A percentile compares a stretch with the other conserved stretches of the same genome.
Evolutionary conservation across 2,888 invertebrate species (phyloP).

Genomic region (Chymomyza caudatula): DNA sequence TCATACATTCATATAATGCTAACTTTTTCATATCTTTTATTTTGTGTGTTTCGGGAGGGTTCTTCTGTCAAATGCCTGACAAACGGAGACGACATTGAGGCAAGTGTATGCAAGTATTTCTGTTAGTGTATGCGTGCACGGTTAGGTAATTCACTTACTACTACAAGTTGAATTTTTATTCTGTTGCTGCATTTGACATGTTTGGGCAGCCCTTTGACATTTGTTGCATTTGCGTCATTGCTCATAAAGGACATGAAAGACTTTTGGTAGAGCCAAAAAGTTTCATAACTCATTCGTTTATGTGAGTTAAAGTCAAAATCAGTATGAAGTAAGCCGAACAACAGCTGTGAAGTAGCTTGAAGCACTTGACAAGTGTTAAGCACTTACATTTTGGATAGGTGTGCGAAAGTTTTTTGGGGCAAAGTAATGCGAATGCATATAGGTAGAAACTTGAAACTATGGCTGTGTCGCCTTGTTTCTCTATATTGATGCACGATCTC

Average conservation of each 20-base stretch:
- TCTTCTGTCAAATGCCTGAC: neutral
- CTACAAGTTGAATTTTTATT: neutral
- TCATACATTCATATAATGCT: neutral
- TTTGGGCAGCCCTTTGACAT: conserved; percentile 24
- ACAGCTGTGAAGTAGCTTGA: too few species aligned
- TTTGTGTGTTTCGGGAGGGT: too few species aligned
- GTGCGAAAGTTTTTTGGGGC: too few species aligned
- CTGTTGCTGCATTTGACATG: neutral
- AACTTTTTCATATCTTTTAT: neutral
- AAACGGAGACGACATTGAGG: neutral
- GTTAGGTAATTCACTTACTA: neutral
- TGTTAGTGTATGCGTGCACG: neutral
- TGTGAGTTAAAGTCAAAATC: neutral
- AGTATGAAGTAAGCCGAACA: neutral
- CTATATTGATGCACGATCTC: too few species aligned
- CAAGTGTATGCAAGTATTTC: too few species aligned
- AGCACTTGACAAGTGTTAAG: neutral
- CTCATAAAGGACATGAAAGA: conserved; percentile 18
- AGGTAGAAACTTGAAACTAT: too few species aligned
- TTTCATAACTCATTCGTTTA: neutral
- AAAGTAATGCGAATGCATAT: too few species aligned
- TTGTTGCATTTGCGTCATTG: conserved; percentile 38
- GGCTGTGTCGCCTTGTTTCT: too few species aligned
- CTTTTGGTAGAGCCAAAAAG: neutral
- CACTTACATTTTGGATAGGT: too few species aligned